These are phyloP conservation scores for Aurelia sp. DNA, from an alignment of 30 jellyfish, hydroid and myxozoan species.

Conservation along the genomic window DNA sequence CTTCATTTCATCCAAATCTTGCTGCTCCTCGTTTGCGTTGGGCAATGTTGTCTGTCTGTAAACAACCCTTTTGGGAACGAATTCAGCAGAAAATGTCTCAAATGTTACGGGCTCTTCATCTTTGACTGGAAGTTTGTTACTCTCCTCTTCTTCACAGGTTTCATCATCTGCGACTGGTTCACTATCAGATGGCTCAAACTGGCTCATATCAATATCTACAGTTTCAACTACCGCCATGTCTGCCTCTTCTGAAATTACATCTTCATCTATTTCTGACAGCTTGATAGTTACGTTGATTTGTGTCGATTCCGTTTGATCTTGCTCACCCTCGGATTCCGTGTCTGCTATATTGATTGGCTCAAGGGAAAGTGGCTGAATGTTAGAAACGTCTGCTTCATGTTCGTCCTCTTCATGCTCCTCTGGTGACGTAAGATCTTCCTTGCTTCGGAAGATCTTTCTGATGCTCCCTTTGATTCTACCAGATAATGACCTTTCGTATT, in stretches of 20 bases:
- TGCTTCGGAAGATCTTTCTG: not conserved
- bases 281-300: no score
- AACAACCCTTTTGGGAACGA: conserved; percentile 1
- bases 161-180: not conserved
- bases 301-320: no score
- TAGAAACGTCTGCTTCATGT: not conserved
- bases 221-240: conserved; percentile 3
- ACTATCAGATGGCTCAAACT: not conserved
- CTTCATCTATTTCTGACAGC: not conserved
- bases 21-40: not conserved
- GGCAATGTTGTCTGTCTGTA: conserved; percentile 5
- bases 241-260: conserved; percentile 13
- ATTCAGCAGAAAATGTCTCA: conserved; percentile 1
- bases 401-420: conserved; percentile 7
- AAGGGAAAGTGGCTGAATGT: not conserved
- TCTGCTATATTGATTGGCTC: not conserved
- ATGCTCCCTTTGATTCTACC: not conserved
- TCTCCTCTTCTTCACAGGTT: not conserved
- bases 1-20: not conserved
- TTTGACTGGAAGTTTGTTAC: not conserved
- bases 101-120: not conserved
- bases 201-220: not conserved
- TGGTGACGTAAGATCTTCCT: not conserved
- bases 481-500: not conserved
- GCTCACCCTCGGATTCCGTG: not conserved